Base-by-base conservation (phyloP, 1,140 invertebrate genomes). In the Archivesica marissinica region DNA sequence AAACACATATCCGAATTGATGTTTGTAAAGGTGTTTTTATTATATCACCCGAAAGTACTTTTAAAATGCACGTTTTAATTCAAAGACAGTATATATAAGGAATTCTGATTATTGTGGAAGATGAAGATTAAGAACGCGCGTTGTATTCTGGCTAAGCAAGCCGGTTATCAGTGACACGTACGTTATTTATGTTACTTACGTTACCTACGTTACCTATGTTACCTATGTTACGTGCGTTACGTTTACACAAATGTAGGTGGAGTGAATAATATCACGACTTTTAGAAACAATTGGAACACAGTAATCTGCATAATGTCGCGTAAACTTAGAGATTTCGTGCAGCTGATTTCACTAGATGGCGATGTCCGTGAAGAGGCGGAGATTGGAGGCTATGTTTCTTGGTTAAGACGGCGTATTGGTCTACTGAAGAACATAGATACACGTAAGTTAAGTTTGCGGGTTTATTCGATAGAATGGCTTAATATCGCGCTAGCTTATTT, bases 291-390 rank as follows among this genome's bases (percentile, higher is more conserved):
- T 25, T 56, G 20, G 52, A 56, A 23, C 28, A 56, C 6, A n/a
- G 6, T 7, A 56, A 11, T 17, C 20, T 56, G 20, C 28, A 56
- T 56, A 23, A 82, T 82, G 68, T 72, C 64, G 11, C 35, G 54
- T 13, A 82, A 70, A 59, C 38, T 82, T 13, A 3, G n/a, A 38
- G 64, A 82, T 59, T 82, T 61, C 50, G 38, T 82, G 28, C 30
- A 70, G 4, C 30, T 74, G 13, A 30, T 82, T 3, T 54, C 50
- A 17, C 33, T 38, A 7, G 52, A 74, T 28, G 13, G 13, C 3
- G 30, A 7, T 15, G 7, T 23, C 41, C 50, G 66, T 20, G 54
- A 72, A 35, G 44, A 72, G 20, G 30, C 59, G 13, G 47, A 72
- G 3, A 59, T 82, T 6, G 66, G 68, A 33, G 56, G 33, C 56